Evolutionary conservation across 2,888 invertebrate genomes (phyloP).

Genomic region (Acleris literana): DNA sequence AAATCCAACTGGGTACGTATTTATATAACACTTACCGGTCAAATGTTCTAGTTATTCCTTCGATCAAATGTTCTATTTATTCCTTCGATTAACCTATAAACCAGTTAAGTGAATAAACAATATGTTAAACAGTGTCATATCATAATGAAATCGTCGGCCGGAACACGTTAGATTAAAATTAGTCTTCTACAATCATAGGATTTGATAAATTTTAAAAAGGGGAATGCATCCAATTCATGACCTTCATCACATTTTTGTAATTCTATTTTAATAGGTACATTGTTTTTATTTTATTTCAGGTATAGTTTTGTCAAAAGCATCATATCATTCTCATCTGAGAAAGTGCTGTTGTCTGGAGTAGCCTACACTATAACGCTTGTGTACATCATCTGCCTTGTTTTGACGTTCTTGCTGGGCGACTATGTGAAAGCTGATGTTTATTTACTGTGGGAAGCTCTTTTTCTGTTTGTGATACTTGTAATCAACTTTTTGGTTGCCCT

Average conservation of each 20-base stretch:
- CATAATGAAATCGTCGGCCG: too few species aligned
- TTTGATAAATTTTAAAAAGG: too few species aligned
- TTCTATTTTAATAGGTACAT: background rate
- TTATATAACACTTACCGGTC: conserved; percentile 12
- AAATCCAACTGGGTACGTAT: conserved; percentile 70
- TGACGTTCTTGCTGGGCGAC: conserved; percentile 71
- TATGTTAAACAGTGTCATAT: too few species aligned
- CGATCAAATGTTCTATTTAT: too few species aligned
- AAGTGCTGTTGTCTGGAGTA: conserved; percentile 72
- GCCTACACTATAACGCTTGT: conserved; percentile 72
- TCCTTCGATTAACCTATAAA: background rate
- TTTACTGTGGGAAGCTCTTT: conserved; percentile 74
- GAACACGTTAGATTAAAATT: too few species aligned
- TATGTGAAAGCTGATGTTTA: conserved; percentile 69
- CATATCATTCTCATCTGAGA: conserved; percentile 77
- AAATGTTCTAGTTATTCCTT: background rate
- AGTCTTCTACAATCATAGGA: too few species aligned
- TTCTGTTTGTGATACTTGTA: conserved; percentile 69
- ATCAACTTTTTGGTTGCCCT: conserved; percentile 74
- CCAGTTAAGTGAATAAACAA: too few species aligned
- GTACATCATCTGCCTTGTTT: conserved; percentile 68
- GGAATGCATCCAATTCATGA: too few species aligned
- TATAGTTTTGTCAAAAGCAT: conserved; percentile 62
- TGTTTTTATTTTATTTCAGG: conserved; percentile 47
- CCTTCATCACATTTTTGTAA: too few species aligned